Percentiles rank a stretch among this genome's conserved stretches.
Evolutionary conservation across 2,888 invertebrate species (phyloP).

Genomic region (Netelia fuscicornis): DNA sequence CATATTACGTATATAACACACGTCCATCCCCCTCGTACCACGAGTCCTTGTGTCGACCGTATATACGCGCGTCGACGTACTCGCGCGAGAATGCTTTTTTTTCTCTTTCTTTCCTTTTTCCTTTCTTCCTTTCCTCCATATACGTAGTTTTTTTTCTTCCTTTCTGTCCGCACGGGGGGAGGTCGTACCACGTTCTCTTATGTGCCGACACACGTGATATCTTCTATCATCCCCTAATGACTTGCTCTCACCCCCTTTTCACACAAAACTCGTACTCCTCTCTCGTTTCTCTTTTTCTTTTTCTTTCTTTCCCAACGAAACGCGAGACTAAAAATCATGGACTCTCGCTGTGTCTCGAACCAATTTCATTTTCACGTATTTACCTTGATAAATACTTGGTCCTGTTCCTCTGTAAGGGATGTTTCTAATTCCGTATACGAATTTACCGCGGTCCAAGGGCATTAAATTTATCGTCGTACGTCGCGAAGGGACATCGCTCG

Average conservation of each 20-base stretch:
- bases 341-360: no score
- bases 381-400: constrained; percentile 1
- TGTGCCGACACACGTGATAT: constrained; percentile 37
- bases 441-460: background rate
- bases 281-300: background rate
- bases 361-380: background rate
- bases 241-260: constrained; percentile 23
- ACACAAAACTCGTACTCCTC: background rate
- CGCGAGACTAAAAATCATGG: no score
- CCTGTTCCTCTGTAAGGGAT: background rate
- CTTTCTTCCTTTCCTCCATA: constrained; percentile 29
- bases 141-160: background rate
- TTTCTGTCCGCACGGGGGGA: constrained; percentile 27
- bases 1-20: constrained; percentile 66
- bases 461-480: background rate
- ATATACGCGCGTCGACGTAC: constrained; percentile 22
- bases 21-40: constrained; percentile 57
- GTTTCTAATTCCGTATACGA: background rate
- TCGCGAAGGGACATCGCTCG: background rate
- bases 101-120: constrained; percentile 17
- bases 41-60: constrained; percentile 27
- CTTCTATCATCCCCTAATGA: constrained; percentile 62
- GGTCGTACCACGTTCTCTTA: background rate
- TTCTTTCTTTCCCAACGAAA: background rate
- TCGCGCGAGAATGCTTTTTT: constrained; percentile 22